These are phyloP conservation scores for Muricea muricata DNA, from an alignment of 92 coral and sea anemone genomes.

Conservation along the genomic window DNA sequence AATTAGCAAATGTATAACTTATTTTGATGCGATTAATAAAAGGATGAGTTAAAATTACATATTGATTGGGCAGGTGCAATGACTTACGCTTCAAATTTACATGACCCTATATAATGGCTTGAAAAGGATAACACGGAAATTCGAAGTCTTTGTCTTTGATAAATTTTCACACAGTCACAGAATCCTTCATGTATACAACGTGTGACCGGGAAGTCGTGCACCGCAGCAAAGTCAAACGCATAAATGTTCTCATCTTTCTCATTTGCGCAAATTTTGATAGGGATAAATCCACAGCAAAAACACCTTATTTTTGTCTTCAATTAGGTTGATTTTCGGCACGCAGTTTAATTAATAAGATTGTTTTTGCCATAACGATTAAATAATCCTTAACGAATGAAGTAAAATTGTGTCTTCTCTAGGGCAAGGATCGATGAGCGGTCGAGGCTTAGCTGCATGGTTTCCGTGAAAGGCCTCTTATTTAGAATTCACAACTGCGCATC, in stretches of 20 bases:
- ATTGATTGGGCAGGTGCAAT: background rate
- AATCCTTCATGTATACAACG: background rate
- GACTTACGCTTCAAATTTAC: background rate
- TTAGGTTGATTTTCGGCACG: background rate
- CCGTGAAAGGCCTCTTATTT: too few species aligned
- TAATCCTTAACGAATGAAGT: background rate
- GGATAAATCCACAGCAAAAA: background rate
- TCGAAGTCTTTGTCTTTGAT: background rate
- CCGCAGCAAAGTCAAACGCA: too few species aligned
- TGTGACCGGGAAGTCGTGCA: too few species aligned
- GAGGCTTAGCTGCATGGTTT: too few species aligned
- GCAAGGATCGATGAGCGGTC: too few species aligned
- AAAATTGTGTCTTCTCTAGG: too few species aligned
- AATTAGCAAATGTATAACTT: background rate
- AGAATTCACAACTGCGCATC: too few species aligned
- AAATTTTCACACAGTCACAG: background rate
- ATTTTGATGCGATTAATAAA: background rate
- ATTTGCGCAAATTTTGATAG: too few species aligned
- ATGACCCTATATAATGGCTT: background rate
- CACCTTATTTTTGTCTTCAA: background rate
- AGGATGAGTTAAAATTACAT: background rate
- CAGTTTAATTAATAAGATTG: background rate
- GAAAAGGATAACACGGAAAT: background rate
- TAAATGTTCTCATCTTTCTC: too few species aligned
- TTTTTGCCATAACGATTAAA: background rate